These are phyloP conservation scores for Watsonalla cultraria DNA, from an alignment of 2,888 invertebrate genomes.

Conservation along the genomic window DNA sequence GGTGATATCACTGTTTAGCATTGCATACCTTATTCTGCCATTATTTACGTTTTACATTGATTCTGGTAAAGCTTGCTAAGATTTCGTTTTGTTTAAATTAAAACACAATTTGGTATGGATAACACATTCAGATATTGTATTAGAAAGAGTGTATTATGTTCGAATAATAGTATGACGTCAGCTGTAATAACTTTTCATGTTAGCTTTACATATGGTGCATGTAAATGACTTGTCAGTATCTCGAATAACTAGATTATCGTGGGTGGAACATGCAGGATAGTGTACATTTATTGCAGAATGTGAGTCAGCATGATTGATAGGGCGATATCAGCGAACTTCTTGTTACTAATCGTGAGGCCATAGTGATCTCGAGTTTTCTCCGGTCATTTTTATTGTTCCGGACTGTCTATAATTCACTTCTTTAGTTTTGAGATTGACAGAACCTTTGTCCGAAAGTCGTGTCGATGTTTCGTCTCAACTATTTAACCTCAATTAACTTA, in stretches of 20 bases:
- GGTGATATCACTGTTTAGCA: slow-evolving; percentile 31
- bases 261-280: neutral
- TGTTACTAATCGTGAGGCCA: slow-evolving; percentile 35
- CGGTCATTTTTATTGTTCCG: slow-evolving; percentile 46
- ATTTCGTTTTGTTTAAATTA: neutral
- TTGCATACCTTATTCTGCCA: slow-evolving; percentile 26
- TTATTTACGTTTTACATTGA: slow-evolving; percentile 20
- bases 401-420: slow-evolving; percentile 31
- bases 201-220: no score
- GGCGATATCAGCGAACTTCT: slow-evolving; percentile 17
- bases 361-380: slow-evolving; percentile 44
- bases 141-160: no score
- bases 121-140: neutral
- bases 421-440: slow-evolving; percentile 49
- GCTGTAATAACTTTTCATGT: neutral
- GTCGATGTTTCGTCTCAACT: slow-evolving; percentile 51
- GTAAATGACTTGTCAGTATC: no score
- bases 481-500: slow-evolving; percentile 63
- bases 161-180: neutral
- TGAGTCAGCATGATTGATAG: slow-evolving; percentile 24
- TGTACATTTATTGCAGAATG: neutral
- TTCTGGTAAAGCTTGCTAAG: neutral
- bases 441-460: slow-evolving; percentile 57
- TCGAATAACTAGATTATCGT: neutral
- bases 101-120: neutral